phyloP scores from a whole-genome alignment of 2,797 vertebrate genomes.

The Hipposideros larvatus region DNA sequence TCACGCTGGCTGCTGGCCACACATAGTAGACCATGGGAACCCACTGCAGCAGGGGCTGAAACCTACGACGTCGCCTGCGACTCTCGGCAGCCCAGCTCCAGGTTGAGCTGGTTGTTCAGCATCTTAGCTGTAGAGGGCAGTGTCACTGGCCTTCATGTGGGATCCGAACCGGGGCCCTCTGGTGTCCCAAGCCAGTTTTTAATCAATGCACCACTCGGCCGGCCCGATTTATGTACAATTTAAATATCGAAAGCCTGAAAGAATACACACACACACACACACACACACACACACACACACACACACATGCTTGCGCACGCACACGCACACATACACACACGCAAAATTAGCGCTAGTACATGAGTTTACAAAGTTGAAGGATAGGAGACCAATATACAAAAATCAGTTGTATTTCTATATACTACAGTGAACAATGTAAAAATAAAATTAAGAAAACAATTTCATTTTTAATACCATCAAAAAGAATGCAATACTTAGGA shows the following conservation, averaged over 20 bases:
- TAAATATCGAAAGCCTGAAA: background rate
- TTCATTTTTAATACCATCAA: background rate
- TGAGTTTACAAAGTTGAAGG: background rate
- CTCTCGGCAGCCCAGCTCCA: too few relatives aligned
- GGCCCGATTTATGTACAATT: background rate
- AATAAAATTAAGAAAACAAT: background rate
- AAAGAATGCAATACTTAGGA: background rate
- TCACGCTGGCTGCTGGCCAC: too few relatives aligned
- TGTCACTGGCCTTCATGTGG: too few relatives aligned
- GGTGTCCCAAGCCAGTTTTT: too few relatives aligned
- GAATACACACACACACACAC: background rate
- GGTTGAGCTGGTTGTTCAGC: too few relatives aligned
- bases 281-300: background rate
- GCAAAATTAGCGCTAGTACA: background rate
- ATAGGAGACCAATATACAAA: background rate
- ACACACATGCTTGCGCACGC: too few relatives aligned
- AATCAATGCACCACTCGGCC: too few relatives aligned
- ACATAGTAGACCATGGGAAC: too few relatives aligned
- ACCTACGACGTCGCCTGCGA: too few relatives aligned
- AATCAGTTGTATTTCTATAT: background rate
- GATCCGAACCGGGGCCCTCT: too few relatives aligned
- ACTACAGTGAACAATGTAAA: background rate
- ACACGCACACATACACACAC: background rate
- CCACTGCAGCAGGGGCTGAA: too few relatives aligned
- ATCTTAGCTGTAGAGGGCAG: too few relatives aligned